Conservation (phyloP, 2,888 invertebrate species). For the Tillus elongatus region DNA sequence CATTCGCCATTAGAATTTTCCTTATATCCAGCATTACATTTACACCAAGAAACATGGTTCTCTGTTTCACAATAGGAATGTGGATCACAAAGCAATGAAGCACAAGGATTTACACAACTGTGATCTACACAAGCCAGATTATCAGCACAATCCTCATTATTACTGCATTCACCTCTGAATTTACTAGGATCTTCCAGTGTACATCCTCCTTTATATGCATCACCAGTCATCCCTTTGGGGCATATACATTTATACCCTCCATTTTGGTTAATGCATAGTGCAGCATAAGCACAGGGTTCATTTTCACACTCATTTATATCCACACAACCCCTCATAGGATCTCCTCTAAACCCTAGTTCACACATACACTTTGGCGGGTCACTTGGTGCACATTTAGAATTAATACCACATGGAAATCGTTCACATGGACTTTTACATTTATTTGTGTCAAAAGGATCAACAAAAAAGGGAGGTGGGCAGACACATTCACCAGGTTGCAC, state of each 20-base stretch:
- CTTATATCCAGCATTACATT: conserved; percentile 72
- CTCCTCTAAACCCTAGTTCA: conserved; percentile 76
- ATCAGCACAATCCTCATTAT: conserved; percentile 70
- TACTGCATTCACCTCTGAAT: conserved; percentile 56
- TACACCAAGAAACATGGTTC: conserved; percentile 81
- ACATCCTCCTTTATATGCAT: conserved; percentile 79
- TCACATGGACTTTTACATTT: conserved; percentile 90
- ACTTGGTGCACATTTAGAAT: conserved; percentile 80
- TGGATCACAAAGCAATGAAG: conserved; percentile 65
- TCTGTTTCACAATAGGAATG: conserved; percentile 84
- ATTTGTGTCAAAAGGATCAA: conserved; percentile 71
- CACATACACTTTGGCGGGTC: conserved; percentile 87
- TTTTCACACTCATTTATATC: conserved; percentile 81
- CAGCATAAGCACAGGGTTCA: conserved; percentile 79
- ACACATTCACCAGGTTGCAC: conserved; percentile 86
- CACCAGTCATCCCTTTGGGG: conserved; percentile 72
- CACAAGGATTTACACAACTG: conserved; percentile 74
- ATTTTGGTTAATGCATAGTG: conserved; percentile 77
- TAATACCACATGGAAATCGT: conserved; percentile 80
- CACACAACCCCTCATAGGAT: conserved; percentile 73
- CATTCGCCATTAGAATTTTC: conserved; percentile 75
- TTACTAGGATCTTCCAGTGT: conserved; percentile 47
- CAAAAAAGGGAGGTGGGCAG: conserved; percentile 83
- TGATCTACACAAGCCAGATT: conserved; percentile 71
- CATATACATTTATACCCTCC: conserved; percentile 82